Conservation (phyloP, 2,113 vertebrate genomes). For the Charadrius vociferus region DNA sequence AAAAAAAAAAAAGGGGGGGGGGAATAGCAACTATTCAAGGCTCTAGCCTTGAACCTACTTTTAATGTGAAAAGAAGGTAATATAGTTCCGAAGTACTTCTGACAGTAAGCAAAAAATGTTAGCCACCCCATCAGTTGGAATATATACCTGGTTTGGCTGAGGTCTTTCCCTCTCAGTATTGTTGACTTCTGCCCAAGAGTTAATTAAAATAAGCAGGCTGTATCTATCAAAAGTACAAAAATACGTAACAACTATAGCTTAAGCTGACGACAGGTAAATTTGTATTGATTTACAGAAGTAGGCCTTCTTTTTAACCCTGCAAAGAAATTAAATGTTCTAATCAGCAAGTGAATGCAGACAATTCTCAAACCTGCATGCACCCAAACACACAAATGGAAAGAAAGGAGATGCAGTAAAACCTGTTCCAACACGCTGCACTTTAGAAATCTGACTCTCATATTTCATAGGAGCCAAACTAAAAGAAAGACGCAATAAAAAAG, state of each 20-base stretch:
- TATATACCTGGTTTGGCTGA: neutral
- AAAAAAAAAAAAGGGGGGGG: accelerated
- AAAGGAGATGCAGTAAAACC: constrained; percentile 22
- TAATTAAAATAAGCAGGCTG: neutral
- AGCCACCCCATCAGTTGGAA: neutral
- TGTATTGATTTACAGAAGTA: neutral
- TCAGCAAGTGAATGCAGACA: neutral
- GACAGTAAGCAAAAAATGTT: neutral
- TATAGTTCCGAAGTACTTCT: neutral
- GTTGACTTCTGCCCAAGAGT: neutral
- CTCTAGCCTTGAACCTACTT: neutral
- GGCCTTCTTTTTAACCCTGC: neutral
- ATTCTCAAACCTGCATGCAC: neutral
- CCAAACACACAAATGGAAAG: neutral
- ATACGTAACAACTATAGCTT: neutral
- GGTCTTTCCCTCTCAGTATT: neutral
- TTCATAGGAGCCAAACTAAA: neutral
- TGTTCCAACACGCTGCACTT: neutral
- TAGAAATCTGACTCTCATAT: neutral
- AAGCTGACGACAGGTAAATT: neutral
- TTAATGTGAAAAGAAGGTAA: neutral
- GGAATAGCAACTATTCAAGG: neutral
- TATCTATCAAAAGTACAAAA: neutral
- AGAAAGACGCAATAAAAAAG: neutral
- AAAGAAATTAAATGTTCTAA: neutral